Evolutionary conservation across 2,113 vertebrate species (phyloP).

Genomic region (Pterophyllum scalare): DNA sequence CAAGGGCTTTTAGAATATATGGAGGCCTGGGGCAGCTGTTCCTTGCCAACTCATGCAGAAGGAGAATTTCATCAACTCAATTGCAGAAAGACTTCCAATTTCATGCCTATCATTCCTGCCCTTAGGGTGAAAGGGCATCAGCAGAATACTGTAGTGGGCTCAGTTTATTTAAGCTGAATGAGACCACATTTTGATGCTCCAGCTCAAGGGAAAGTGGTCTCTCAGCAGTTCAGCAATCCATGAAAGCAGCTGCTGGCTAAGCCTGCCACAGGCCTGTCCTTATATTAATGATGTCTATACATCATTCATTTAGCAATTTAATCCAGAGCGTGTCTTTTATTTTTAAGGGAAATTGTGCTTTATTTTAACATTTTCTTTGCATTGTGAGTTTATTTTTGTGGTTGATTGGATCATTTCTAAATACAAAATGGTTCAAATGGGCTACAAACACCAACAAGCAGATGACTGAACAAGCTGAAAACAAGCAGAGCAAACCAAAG

Average conservation of each 20-base stretch:
- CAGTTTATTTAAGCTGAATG: conserved; percentile 36
- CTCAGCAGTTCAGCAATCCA: conserved; percentile 17
- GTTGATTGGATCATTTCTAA: neutral
- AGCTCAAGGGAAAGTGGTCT: conserved; percentile 23
- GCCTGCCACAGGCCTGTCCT: neutral
- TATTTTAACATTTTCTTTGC: neutral
- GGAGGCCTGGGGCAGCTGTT: conserved; percentile 29
- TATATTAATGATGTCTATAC: neutral
- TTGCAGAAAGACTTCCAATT: conserved; percentile 58
- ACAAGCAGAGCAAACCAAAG: no score
- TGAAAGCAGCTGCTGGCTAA: neutral
- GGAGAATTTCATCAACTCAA: conserved; percentile 54
- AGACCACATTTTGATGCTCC: conserved; percentile 39
- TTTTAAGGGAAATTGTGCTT: neutral
- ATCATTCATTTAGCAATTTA: neutral
- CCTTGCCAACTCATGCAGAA: conserved; percentile 19
- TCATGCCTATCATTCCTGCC: conserved; percentile 51
- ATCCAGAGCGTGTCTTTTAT: neutral
- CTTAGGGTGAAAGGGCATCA: conserved; percentile 51
- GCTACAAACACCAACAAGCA: no score
- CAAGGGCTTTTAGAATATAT: conserved; percentile 9
- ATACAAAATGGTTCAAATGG: neutral
- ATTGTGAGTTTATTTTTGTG: neutral
- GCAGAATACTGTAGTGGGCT: conserved; percentile 20
- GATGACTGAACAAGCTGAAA: no score